Evolutionary conservation across 1,140 invertebrate species (phyloP).

Genomic region (Phymorhynchus buccinoides): DNA sequence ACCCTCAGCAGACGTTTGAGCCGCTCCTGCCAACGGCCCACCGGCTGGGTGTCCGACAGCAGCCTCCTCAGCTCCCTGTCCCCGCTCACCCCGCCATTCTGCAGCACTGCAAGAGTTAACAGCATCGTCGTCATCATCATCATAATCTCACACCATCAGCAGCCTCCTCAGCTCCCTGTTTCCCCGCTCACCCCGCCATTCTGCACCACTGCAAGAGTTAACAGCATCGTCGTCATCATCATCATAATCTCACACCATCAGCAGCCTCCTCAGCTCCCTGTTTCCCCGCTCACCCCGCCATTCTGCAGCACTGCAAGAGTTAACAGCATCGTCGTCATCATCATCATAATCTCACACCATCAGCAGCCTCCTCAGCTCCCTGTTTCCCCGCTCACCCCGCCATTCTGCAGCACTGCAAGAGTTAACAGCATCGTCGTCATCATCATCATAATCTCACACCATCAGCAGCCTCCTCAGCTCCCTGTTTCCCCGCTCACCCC

Average conservation of each 20-base stretch:
- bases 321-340: no score
- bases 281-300: conserved; percentile 30
- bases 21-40: conserved; percentile 27
- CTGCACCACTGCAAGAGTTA: conserved; percentile 25
- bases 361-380: conserved; percentile 37
- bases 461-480: conserved; percentile 36
- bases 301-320: conserved; percentile 31
- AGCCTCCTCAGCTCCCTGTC: conserved; percentile 32
- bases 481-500: conserved; percentile 12
- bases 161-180: conserved; percentile 31
- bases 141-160: no score
- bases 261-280: conserved; percentile 32
- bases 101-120: conserved; percentile 27
- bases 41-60: conserved; percentile 33
- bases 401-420: conserved; percentile 32
- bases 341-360: no score
- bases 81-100: conserved; percentile 29
- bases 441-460: no score
- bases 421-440: no score
- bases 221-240: no score
- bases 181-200: conserved; percentile 33
- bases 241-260: no score
- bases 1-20: conserved; percentile 30
- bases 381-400: conserved; percentile 21
- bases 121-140: no score